phyloP scores from a whole-genome alignment of 2,888 invertebrate species.

The Diloba caeruleocephala region DNA sequence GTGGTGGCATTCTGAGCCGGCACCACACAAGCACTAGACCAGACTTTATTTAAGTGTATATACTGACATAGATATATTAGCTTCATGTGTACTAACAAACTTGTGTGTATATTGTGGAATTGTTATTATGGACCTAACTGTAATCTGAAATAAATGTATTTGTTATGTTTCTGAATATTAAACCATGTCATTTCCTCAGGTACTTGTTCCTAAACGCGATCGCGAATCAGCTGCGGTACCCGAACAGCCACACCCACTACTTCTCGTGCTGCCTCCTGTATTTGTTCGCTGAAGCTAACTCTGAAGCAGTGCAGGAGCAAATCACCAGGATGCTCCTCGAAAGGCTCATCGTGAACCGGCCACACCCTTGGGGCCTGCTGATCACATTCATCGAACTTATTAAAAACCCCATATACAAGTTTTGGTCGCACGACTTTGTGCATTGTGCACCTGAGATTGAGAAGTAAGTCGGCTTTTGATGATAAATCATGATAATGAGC shows the following conservation, averaged over 20 bases:
- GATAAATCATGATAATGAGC: conserved; percentile 5
- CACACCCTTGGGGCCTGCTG: conserved; percentile 99
- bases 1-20: too few species aligned
- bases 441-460: conserved; percentile 99
- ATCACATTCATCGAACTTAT: conserved; percentile 99
- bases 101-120: too few species aligned
- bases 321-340: conserved; percentile 99
- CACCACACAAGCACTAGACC: too few species aligned
- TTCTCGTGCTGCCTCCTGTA: conserved; percentile 99
- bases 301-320: conserved; percentile 99
- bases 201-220: conserved; percentile 99
- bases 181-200: conserved; percentile 74
- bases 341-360: conserved; percentile 98
- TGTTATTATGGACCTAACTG: too few species aligned
- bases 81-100: too few species aligned
- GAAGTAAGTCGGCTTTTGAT: conserved; percentile 92
- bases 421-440: conserved; percentile 99
- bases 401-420: conserved; percentile 99
- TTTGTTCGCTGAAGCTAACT: conserved; percentile 98
- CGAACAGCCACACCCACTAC: conserved; percentile 99
- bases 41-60: too few species aligned
- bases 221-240: conserved; percentile 99
- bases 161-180: background rate
- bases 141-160: too few species aligned
- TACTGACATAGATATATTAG: too few species aligned